Percentiles rank a stretch among this genome's conserved stretches.
phyloP scores from a whole-genome alignment of 2,888 invertebrate genomes.

The Drosophila acutilabella region DNA sequence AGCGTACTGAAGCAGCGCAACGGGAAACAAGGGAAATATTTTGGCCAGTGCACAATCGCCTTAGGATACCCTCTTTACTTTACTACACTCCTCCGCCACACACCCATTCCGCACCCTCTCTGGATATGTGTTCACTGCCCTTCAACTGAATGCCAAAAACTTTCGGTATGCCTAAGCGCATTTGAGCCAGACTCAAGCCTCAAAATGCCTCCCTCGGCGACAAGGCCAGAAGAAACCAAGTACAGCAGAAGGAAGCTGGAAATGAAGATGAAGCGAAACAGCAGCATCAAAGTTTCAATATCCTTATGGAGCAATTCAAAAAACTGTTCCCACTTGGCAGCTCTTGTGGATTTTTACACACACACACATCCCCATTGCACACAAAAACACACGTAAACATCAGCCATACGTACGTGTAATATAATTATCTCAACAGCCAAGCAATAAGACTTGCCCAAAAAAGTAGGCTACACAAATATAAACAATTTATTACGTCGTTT shows the following conservation, averaged over 20 bases:
- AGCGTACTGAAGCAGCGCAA: neutral
- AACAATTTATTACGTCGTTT: neutral
- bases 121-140: neutral
- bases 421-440: constrained; percentile 23
- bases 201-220: constrained; percentile 46
- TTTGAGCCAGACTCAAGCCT: constrained; percentile 46
- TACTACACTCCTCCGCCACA: neutral
- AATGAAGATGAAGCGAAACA: constrained; percentile 6
- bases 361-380: neutral
- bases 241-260: neutral
- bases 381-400: constrained; percentile 1
- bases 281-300: constrained; percentile 45
- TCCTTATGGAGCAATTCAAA: constrained; percentile 48
- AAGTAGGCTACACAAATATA: constrained; percentile 25
- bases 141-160: constrained; percentile 35
- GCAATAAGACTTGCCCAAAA: constrained; percentile 20
- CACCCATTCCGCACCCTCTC: neutral
- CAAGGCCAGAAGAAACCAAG: constrained; percentile 32
- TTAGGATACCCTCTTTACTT: constrained; percentile 30
- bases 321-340: constrained; percentile 40
- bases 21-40: neutral
- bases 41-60: constrained; percentile 23
- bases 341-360: neutral
- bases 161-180: constrained; percentile 49
- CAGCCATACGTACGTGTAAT: constrained; percentile 15